Evolutionary conservation across 2,888 invertebrate species (phyloP), one percentile per base, ranked within the genome.

Genomic region (Diloba caeruleocephala): DNA sequence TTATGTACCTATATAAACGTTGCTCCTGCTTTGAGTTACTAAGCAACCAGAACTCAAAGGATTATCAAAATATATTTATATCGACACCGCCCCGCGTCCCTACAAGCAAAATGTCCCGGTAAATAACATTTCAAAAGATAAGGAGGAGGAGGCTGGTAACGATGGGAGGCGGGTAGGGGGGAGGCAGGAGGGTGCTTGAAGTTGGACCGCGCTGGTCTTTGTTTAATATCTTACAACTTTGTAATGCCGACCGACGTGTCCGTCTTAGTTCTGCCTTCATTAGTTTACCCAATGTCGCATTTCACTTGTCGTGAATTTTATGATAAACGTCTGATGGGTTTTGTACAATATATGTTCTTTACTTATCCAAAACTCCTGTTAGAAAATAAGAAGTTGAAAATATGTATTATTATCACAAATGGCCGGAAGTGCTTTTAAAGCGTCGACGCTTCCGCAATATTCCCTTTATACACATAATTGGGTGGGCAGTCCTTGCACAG

Each of bases 111-210:
- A 73, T 70, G 65, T 73, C 70, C 61, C 58, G 65, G 73, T 69
- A 71, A 71, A 71, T 71, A 71, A 72, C 71, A 61, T 73, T 73
- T 73, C 65, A 71, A 70, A n/a, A 73, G 70, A 65, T 56, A 61
- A 58, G 53, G 50, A 49, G 54, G 39, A 5, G 55, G 57, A 25
- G 56, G 49, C 21, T 29, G 21, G 10, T 29, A 28, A 7, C 5
- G 8, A 23, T 21, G 25, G 45, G 29, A 7, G 33, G 4, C 8
- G 12, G 31, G 3, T n/a, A 0, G 42, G 45, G 6, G 7, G 23
- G 14, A 10, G 7, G 13, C 13, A 17, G 17, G 4, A 8, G 41
- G 29, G n/a, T 3, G 31, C 33, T 49, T 52, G 25, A 49, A 50
- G 50, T 64, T 41, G 46, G 41, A 34, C 36, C 37, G 15, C 39